Evolutionary conservation across 2,888 invertebrate species (phyloP).

Genomic region (Aquatica leii): DNA sequence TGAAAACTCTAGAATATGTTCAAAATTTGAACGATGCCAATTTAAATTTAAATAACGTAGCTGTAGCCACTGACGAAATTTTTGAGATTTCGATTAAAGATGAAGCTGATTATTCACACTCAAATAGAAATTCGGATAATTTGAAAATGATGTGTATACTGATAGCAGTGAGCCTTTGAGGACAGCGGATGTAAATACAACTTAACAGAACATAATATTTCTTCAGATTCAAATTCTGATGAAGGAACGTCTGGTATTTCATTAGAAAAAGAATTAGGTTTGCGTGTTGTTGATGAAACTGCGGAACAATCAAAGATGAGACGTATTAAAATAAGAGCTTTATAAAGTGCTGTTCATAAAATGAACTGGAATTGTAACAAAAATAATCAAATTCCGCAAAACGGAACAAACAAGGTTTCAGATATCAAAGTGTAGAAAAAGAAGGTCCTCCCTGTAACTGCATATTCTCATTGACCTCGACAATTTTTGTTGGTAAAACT

Average conservation of each 20-base stretch:
- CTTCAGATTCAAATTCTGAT: constrained; percentile 3
- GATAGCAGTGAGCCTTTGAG: constrained; percentile 2
- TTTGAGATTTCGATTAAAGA: no score
- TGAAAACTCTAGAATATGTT: neutral
- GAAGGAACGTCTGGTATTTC: neutral
- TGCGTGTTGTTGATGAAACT: no score
- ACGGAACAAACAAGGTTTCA: neutral
- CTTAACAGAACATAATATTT: neutral
- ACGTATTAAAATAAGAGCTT: neutral
- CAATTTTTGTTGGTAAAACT: neutral
- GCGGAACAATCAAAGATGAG: neutral
- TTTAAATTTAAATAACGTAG: neutral
- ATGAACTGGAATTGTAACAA: neutral
- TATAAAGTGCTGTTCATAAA: neutral
- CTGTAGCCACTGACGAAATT: neutral
- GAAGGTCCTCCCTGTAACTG: neutral
- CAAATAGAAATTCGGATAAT: neutral
- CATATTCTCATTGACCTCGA: neutral
- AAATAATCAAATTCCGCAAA: neutral
- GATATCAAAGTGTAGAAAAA: neutral
- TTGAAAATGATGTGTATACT: constrained; percentile 2
- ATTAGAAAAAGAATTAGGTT: constrained; percentile 3
- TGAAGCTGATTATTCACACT: no score
- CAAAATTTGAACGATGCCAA: neutral
- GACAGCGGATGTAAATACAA: constrained; percentile 2